phyloP scores from a whole-genome alignment of 2,797 vertebrate genomes.

The Spondyliosoma cantharus region DNA sequence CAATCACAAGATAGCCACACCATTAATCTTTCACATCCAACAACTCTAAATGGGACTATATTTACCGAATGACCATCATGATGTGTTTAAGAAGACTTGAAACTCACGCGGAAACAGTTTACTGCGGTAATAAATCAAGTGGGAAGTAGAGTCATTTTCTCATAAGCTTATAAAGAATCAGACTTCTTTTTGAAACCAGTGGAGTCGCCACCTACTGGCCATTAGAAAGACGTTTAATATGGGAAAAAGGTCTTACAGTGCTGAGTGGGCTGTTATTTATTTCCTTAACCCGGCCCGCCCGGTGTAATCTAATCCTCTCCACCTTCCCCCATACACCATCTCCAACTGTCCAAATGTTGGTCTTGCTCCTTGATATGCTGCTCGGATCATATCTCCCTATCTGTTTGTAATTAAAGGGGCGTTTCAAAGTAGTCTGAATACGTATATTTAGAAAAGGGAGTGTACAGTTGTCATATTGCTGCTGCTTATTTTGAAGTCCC shows the following conservation, averaged over 20 bases:
- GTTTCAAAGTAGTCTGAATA: constrained; percentile 44
- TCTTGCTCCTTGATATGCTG: constrained; percentile 13
- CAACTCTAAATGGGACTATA: too few species aligned
- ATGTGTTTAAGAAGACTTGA: too few species aligned
- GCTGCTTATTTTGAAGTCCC: constrained; percentile 24
- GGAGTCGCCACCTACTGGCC: too few species aligned
- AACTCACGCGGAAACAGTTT: too few species aligned
- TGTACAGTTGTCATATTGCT: constrained; percentile 15
- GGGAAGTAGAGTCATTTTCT: too few species aligned
- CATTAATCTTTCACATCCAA: too few species aligned
- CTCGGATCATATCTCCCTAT: constrained; percentile 7
- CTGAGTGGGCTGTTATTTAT: constrained; percentile 5
- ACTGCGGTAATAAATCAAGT: too few species aligned
- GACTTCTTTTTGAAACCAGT: too few species aligned
- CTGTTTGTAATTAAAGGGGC: constrained; percentile 56
- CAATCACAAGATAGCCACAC: too few species aligned
- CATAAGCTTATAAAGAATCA: too few species aligned
- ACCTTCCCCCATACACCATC: background rate
- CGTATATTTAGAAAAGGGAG: constrained; percentile 30
- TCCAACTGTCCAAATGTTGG: constrained; percentile 38
- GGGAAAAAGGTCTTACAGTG: background rate
- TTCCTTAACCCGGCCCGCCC: constrained; percentile 4
- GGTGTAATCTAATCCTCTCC: constrained; percentile 15
- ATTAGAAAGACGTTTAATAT: background rate
- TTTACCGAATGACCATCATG: too few species aligned